Evolutionary conservation across 2,797 vertebrate species (phyloP).

Genomic region (Caiman crocodilus): DNA sequence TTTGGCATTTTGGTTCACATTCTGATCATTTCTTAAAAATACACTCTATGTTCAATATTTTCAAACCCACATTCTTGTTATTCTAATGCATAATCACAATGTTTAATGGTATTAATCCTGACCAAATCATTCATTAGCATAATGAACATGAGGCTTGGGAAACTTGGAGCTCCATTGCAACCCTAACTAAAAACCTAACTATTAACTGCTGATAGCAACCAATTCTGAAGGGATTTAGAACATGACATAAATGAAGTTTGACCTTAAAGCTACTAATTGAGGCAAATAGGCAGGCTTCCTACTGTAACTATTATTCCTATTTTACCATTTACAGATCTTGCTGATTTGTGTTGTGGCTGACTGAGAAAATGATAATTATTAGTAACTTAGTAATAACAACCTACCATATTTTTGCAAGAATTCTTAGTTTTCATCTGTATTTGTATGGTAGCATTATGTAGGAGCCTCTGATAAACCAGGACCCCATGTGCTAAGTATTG

Average conservation of each 20-base stretch:
- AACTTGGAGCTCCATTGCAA: constrained; percentile 31
- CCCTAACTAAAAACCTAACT: constrained; percentile 18
- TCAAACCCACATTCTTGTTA: constrained; percentile 10
- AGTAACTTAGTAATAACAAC: neutral
- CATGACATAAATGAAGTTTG: neutral
- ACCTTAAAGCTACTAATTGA: constrained; percentile 24
- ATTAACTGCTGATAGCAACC: constrained; percentile 21
- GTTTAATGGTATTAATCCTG: constrained; percentile 29
- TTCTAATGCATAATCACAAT: constrained; percentile 24
- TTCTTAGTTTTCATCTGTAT: neutral
- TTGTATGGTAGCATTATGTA: neutral
- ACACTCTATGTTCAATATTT: neutral
- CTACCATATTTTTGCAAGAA: neutral
- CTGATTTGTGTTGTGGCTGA: neutral
- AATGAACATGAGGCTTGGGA: constrained; percentile 7
- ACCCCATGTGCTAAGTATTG: neutral
- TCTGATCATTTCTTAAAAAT: neutral
- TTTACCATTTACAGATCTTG: neutral
- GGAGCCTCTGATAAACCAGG: neutral
- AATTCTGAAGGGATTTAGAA: constrained; percentile 13
- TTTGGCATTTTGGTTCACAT: neutral
- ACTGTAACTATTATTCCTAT: neutral
- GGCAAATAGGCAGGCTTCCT: constrained; percentile 12
- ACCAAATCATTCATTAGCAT: constrained; percentile 10
- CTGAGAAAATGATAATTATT: neutral